Conservation (phyloP, 2,888 invertebrate genomes). For the Galerucella pusilla region DNA sequence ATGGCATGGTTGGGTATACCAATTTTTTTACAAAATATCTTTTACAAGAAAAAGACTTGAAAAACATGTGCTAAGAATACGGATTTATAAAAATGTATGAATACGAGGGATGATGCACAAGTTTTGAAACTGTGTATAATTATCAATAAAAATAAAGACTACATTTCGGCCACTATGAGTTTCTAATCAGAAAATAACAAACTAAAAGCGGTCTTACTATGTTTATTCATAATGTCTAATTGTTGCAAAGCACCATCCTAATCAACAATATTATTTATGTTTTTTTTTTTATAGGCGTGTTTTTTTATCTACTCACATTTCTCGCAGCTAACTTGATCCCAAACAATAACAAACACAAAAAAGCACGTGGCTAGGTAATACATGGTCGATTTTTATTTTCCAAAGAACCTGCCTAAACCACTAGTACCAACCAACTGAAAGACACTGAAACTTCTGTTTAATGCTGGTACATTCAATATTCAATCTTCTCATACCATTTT, state of each 20-base stretch:
- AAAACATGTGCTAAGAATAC: too few relatives aligned
- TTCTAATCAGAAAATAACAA: too few relatives aligned
- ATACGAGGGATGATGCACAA: too few relatives aligned
- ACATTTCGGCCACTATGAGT: too few relatives aligned
- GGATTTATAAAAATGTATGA: too few relatives aligned
- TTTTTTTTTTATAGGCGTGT: slow-evolving; percentile 1
- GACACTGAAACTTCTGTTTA: slow-evolving; percentile 9
- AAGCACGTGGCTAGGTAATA: slow-evolving; percentile 10
- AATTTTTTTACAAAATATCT: too few relatives aligned
- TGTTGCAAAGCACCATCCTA: background rate
- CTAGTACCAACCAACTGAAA: slow-evolving; percentile 35
- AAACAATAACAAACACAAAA: slow-evolving; percentile 17
- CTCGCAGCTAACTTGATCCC: slow-evolving; percentile 30
- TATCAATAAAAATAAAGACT: too few relatives aligned
- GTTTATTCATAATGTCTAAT: background rate
- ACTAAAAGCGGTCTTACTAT: too few relatives aligned
- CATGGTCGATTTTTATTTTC: slow-evolving; percentile 2
- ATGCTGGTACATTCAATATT: slow-evolving; percentile 20
- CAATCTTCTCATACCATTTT: slow-evolving; percentile 23
- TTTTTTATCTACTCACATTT: slow-evolving; percentile 50
- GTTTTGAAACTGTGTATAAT: too few relatives aligned
- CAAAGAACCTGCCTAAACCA: slow-evolving; percentile 22
- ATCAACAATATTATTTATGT: background rate
- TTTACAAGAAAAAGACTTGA: too few relatives aligned
- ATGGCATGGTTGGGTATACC: too few relatives aligned